Percentiles rank a stretch among this genome's conserved stretches.
These are phyloP conservation scores for Caenorhabditis panamensis DNA, from an alignment of 2,888 invertebrate species.

Conservation along the genomic window DNA sequence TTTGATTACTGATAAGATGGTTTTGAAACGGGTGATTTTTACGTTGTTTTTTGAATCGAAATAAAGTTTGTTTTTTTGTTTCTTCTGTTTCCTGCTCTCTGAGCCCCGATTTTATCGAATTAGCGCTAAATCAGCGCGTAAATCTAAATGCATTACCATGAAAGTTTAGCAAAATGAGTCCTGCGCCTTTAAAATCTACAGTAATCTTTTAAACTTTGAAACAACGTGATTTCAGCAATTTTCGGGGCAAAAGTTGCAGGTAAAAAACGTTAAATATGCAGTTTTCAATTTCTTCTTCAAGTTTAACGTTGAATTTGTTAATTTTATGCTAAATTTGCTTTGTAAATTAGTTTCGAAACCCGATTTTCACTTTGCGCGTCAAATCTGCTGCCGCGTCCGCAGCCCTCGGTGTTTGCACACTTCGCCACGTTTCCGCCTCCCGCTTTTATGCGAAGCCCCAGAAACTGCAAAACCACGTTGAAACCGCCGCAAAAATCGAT, in stretches of 20 bases:
- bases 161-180: not conserved
- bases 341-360: not conserved
- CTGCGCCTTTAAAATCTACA: not conserved
- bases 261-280: no score
- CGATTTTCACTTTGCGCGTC: conserved; percentile 6
- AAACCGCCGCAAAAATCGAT: conserved; percentile 17
- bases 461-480: conserved; percentile 32
- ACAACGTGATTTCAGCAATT: not conserved
- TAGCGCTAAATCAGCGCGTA: not conserved
- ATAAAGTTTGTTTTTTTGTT: no score
- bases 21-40: not conserved
- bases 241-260: no score
- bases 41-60: no score
- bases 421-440: conserved; percentile 36
- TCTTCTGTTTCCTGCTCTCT: no score
- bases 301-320: no score
- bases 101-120: no score
- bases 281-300: no score
- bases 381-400: conserved; percentile 29
- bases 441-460: conserved; percentile 36
- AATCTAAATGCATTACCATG: not conserved
- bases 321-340: not conserved
- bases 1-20: not conserved
- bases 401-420: conserved; percentile 54
- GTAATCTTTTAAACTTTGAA: no score